A percentile compares a stretch with the other conserved stretches of the same genome.
phyloP scores from a whole-genome alignment of 2,888 invertebrate genomes.

The Drosophila nr. fundita region DNA sequence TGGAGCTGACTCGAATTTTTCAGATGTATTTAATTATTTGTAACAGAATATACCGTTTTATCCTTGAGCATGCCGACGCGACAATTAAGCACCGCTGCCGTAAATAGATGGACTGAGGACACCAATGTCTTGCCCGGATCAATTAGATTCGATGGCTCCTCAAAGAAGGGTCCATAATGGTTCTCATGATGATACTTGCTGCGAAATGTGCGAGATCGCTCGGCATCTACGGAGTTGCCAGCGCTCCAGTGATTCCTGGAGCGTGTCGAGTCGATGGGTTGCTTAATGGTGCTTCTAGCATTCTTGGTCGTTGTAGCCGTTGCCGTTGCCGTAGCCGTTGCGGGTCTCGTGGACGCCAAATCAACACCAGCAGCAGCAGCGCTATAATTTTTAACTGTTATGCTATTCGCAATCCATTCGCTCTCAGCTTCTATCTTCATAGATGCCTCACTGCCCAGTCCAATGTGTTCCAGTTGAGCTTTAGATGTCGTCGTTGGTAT shows the following conservation, averaged over 20 bases:
- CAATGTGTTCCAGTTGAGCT: conserved; percentile 6
- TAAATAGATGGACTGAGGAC: conserved; percentile 88
- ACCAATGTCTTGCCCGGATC: conserved; percentile 86
- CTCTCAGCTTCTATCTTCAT: conserved; percentile 15
- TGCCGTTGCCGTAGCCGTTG: conserved; percentile 31
- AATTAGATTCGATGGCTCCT: conserved; percentile 86
- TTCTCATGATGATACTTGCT: conserved; percentile 88
- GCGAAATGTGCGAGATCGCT: conserved; percentile 79
- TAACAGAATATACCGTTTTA: conserved; percentile 86
- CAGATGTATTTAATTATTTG: neutral
- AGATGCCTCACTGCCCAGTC: conserved; percentile 4
- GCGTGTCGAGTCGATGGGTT: conserved; percentile 71
- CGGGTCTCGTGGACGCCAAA: conserved; percentile 35
- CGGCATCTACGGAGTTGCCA: conserved; percentile 57
- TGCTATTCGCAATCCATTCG: conserved; percentile 45
- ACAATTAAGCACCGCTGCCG: conserved; percentile 88
- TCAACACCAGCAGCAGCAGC: conserved; percentile 10
- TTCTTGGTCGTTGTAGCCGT: conserved; percentile 56
- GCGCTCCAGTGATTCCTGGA: conserved; percentile 74
- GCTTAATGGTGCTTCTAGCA: conserved; percentile 61
- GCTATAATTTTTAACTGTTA: conserved; percentile 41
- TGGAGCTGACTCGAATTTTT: neutral
- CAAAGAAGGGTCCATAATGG: conserved; percentile 91
- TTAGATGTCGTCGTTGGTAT: conserved; percentile 4
- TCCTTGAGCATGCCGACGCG: conserved; percentile 90